Percentiles rank a stretch among this genome's conserved stretches.
Evolutionary conservation across 2,113 vertebrate species (phyloP).

Genomic region (Hydrochoerus hydrochaeris): DNA sequence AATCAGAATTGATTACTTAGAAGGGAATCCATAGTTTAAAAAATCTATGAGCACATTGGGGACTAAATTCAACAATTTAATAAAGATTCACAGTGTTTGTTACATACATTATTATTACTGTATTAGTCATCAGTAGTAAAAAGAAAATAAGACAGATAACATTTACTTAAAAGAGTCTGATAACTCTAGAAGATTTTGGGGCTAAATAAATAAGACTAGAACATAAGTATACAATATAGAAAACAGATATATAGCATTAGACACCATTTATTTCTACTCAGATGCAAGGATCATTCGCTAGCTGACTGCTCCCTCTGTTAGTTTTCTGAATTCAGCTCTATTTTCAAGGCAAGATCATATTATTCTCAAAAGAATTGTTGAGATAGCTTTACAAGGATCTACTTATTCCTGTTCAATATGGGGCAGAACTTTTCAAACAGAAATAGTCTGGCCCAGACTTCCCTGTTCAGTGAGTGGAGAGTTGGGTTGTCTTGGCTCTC

Average conservation of each 20-base stretch:
- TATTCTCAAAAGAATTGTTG: background rate
- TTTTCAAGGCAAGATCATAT: background rate
- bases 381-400: background rate
- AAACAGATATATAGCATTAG: background rate
- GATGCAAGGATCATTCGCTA: background rate
- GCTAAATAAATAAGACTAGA: background rate
- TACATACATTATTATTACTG: background rate
- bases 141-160: background rate
- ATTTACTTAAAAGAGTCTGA: background rate
- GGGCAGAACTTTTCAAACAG: background rate
- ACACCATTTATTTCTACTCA: background rate
- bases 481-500: background rate
- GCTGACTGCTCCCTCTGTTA: background rate
- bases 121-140: background rate
- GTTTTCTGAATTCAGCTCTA: background rate
- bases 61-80: slow-evolving; percentile 12
- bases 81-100: background rate
- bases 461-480: background rate
- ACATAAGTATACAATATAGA: background rate
- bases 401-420: background rate
- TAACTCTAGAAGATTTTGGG: background rate
- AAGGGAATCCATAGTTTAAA: background rate
- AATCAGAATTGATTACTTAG: background rate
- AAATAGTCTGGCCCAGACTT: background rate
- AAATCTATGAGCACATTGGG: background rate